phyloP scores from a whole-genome alignment of 2,113 vertebrate species.

The Pomatostomus ruficeps region DNA sequence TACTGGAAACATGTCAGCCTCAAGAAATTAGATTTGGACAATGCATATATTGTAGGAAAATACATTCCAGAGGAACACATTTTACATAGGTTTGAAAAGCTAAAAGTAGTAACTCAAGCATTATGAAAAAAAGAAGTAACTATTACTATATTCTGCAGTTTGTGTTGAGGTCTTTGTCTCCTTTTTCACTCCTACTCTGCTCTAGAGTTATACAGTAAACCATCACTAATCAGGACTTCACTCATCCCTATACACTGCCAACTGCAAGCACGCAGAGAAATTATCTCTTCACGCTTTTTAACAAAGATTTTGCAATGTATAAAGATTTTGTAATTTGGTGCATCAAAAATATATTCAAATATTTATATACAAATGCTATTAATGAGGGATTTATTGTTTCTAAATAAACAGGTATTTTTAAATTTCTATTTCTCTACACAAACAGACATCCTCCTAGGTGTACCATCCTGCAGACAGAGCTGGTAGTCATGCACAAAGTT shows the following conservation, averaged over 20 bases:
- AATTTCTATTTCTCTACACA: background rate
- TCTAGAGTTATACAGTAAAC: background rate
- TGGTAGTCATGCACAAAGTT: background rate
- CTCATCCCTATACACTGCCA: background rate
- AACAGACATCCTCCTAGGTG: background rate
- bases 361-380: background rate
- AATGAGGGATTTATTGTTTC: background rate
- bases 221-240: background rate
- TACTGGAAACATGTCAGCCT: background rate
- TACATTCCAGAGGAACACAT: background rate
- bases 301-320: background rate
- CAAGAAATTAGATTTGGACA: background rate
- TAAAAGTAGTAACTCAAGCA: background rate
- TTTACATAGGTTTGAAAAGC: background rate
- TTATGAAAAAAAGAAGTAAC: background rate
- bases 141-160: background rate
- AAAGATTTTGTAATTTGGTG: background rate
- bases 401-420: background rate
- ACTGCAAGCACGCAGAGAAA: background rate
- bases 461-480: background rate
- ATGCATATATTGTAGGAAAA: background rate
- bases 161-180: background rate
- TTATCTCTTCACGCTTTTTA: background rate
- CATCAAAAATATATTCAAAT: background rate
- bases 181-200: background rate